phyloP scores from a whole-genome alignment of 2,797 vertebrate genomes.

The Amblyraja radiata region DNA sequence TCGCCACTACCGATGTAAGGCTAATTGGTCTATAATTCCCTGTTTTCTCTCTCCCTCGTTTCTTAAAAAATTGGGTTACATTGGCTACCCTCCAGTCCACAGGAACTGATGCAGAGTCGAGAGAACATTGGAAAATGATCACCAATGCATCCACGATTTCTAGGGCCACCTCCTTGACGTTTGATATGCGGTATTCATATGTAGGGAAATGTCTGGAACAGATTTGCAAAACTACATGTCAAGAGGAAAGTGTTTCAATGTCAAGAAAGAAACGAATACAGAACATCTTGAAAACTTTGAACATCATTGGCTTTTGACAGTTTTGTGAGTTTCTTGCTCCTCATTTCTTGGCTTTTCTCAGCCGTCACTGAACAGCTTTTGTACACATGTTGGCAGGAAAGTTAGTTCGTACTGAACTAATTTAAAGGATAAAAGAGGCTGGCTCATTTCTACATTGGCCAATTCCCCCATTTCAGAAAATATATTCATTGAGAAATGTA shows the following conservation, averaged over 20 bases:
- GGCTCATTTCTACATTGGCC: not conserved
- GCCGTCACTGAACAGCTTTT: not conserved
- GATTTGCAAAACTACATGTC: not conserved
- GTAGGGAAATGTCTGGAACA: not conserved
- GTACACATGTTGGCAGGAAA: not conserved
- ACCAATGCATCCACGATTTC: no score
- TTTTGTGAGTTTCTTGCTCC: not conserved
- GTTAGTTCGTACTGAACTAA: not conserved
- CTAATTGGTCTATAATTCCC: no score
- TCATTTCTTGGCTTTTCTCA: not conserved
- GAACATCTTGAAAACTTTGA: not conserved
- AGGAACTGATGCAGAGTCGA: no score
- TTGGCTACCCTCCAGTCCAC: no score
- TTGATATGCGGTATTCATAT: not conserved
- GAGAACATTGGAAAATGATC: no score
- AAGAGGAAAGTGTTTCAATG: not conserved
- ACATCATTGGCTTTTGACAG: not conserved
- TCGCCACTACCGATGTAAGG: no score
- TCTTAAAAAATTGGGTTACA: no score
- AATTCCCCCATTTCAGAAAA: not conserved
- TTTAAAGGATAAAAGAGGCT: not conserved
- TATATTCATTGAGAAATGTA: no score
- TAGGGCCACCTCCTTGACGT: no score
- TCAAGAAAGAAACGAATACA: not conserved
- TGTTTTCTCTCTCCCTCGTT: no score